Base-by-base conservation (phyloP, 1,140 invertebrate species). In the Portunus trituberculatus region DNA sequence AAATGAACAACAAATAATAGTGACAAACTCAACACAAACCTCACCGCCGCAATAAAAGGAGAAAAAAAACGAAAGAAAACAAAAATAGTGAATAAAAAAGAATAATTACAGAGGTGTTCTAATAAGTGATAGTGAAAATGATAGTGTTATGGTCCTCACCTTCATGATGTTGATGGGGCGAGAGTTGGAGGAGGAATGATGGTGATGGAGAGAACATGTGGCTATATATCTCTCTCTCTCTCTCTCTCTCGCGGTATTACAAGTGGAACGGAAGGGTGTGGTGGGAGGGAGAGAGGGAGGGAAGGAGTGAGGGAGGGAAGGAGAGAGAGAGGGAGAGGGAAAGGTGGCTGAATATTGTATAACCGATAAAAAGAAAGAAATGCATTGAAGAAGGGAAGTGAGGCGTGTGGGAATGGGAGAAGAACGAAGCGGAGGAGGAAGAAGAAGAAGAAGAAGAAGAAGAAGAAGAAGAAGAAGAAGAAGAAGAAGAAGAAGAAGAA, bases 191-290 rank as follows among this genome's bases (percentile, higher is more conserved):
- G 67, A 7, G 67, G 0, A 76, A 25, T 76, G 67, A 25, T n/a
- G 67, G 3, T n/a, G 0, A n/a, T n/a, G 6, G 67, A 76, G 67
- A n/a, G 10, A 20, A 25, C 6, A 20, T n/a, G 67, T 7, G 6
- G 67, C 67, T 25, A n/a, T 76, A 76, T 76, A 76, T 46, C 87
- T 89, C 87, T 89, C 87, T 46, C 87, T 89, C 87, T 89, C 87
- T 46, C 87, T 89, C 87, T 89, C 87, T 89, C 87, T 89, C 87
- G 48, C 39, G n/a, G 14, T 76, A 48, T 1, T 7, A 91, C 46
- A 59, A 59, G 12, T 48, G 28, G 39, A 91, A 32, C 48, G 29
- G 29, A 59, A 59, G 16, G 25, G 28, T 6, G n/a, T 8, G 59
- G 89, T 28, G 48, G 48, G 52, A 28, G 28, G 31, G 31, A 3